Percentiles rank a stretch among this genome's conserved stretches.
Conservation (phyloP, 2,797 vertebrate genomes). For the Ambastaia sidthimunki region DNA sequence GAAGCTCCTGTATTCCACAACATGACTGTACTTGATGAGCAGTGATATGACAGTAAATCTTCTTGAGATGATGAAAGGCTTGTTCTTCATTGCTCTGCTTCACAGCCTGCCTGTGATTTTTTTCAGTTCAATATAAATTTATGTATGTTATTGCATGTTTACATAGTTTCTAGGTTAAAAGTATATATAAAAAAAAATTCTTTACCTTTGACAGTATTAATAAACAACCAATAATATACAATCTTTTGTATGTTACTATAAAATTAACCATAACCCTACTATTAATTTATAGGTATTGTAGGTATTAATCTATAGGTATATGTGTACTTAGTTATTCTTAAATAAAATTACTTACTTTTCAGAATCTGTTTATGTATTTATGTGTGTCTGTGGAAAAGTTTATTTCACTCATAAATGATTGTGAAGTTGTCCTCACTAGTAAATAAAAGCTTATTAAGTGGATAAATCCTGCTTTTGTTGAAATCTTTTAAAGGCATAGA, state of each 20-base stretch:
- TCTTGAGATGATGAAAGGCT: neutral
- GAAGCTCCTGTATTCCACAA: constrained; percentile 4
- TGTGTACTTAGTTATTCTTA: too few species aligned
- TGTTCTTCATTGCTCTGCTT: neutral
- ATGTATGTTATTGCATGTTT: neutral
- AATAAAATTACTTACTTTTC: too few species aligned
- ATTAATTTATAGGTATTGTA: too few species aligned
- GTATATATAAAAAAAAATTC: too few species aligned
- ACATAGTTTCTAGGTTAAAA: neutral
- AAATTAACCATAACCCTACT: neutral
- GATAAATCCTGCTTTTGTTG: neutral
- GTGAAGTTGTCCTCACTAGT: too few species aligned
- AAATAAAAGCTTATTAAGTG: too few species aligned
- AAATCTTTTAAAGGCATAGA: neutral
- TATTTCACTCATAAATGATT: too few species aligned
- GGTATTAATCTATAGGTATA: too few species aligned
- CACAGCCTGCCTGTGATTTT: neutral
- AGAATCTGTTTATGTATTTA: too few species aligned
- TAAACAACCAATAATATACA: neutral
- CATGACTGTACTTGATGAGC: constrained; percentile 16
- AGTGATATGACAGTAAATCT: neutral
- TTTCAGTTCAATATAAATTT: neutral
- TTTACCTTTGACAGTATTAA: neutral
- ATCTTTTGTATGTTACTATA: neutral
- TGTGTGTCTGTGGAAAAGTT: too few species aligned